A percentile compares a stretch with the other conserved stretches of the same genome.
phyloP scores from a whole-genome alignment of 2,888 invertebrate genomes.

The Chrysotoxum bicinctum region DNA sequence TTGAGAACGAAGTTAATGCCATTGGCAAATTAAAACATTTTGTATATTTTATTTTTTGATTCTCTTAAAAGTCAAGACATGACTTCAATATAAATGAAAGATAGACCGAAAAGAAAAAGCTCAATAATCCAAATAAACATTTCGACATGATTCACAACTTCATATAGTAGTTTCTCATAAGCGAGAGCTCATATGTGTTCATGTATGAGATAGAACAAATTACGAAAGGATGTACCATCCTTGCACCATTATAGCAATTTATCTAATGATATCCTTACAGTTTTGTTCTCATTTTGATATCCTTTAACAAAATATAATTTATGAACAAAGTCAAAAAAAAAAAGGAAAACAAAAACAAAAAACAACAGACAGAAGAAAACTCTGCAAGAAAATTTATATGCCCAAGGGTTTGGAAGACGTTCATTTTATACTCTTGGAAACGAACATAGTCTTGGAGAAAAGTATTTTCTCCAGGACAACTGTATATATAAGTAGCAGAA shows the following conservation, averaged over 20 bases:
- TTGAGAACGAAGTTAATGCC: too few relatives aligned
- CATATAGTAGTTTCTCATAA: background rate
- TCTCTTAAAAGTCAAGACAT: too few relatives aligned
- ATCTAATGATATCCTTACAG: constrained; percentile 59
- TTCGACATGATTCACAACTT: background rate
- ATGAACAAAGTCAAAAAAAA: background rate
- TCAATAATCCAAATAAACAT: background rate
- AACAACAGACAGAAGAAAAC: background rate
- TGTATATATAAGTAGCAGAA: background rate
- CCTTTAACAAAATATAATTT: background rate
- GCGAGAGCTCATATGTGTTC: background rate
- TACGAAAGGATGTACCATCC: constrained; percentile 1
- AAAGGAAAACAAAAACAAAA: background rate
- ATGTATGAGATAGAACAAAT: too few relatives aligned
- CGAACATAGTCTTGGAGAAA: background rate
- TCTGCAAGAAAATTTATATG: background rate
- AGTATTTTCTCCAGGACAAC: constrained; percentile 4
- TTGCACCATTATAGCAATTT: constrained; percentile 48
- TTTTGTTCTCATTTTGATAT: constrained; percentile 25
- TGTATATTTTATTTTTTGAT: too few relatives aligned
- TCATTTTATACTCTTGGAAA: background rate
- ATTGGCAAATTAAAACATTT: too few relatives aligned
- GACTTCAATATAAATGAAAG: too few relatives aligned
- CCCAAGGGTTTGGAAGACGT: background rate
- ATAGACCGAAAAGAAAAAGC: too few relatives aligned